Evolutionary conservation across 2,113 vertebrate species (phyloP).

Genomic region (Calyptomena viridis): DNA sequence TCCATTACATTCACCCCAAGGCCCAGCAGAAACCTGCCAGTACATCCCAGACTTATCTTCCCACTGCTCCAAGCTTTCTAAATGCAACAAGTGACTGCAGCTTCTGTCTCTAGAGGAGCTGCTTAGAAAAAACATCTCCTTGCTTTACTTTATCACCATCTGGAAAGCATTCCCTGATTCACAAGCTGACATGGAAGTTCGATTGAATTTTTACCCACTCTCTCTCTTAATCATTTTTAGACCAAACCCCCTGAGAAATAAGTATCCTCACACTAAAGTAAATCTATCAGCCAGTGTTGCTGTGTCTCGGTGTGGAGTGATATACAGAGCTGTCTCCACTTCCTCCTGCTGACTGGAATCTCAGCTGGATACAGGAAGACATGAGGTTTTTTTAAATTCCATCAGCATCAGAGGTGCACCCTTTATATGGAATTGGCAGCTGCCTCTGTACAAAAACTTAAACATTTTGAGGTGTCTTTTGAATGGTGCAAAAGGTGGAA

Average conservation of each 20-base stretch:
- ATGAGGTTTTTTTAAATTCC: neutral
- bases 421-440: neutral
- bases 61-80: neutral
- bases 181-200: neutral
- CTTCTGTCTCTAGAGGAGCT: neutral
- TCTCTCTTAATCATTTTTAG: slow-evolving; percentile 23
- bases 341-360: neutral
- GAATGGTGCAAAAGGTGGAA: neutral
- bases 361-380: neutral
- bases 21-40: neutral
- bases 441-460: neutral
- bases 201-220: neutral
- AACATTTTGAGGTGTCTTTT: neutral
- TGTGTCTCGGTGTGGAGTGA: neutral
- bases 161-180: slow-evolving; percentile 14
- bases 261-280: neutral
- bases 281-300: neutral
- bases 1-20: neutral
- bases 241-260: neutral
- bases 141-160: neutral
- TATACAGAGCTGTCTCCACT: neutral
- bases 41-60: neutral
- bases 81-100: neutral
- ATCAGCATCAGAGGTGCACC: neutral
- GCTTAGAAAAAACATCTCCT: neutral